Conservation (phyloP, 2,113 vertebrate species). For the Cranoglanis bouderius region DNA sequence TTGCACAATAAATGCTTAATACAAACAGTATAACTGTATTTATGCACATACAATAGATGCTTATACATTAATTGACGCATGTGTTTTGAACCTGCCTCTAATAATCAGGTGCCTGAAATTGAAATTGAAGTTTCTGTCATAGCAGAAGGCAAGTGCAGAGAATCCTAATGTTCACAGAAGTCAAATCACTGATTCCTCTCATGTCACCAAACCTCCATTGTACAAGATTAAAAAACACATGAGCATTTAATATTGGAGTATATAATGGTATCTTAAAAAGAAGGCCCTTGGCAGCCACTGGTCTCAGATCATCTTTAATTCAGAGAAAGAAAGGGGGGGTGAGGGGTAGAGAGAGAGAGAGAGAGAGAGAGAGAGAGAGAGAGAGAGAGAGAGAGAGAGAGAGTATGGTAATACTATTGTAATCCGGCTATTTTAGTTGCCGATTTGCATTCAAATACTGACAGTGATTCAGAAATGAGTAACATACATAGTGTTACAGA, state of each 20-base stretch:
- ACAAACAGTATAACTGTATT: neutral
- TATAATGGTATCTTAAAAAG: neutral
- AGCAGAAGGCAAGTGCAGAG: neutral
- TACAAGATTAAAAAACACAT: neutral
- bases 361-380: neutral
- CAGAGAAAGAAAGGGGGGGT: neutral
- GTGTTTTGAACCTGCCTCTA: neutral
- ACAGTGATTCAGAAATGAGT: neutral
- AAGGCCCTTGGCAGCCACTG: neutral
- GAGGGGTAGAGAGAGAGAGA: neutral
- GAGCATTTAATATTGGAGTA: neutral
- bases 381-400: neutral
- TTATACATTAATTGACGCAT: neutral
- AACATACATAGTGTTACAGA: neutral
- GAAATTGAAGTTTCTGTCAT: neutral
- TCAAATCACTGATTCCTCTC: neutral
- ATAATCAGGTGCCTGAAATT: constrained; percentile 9
- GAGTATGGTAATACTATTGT: no score
- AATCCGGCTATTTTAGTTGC: neutral
- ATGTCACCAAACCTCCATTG: neutral
- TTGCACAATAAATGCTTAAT: neutral
- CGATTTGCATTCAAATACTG: neutral
- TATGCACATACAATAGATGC: neutral
- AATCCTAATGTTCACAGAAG: neutral
- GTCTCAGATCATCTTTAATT: constrained; percentile 3